Evolutionary conservation across 2,113 vertebrate genomes (phyloP), one percentile per base, ranked within the genome.

Genomic region (Aegotheles bennettii): DNA sequence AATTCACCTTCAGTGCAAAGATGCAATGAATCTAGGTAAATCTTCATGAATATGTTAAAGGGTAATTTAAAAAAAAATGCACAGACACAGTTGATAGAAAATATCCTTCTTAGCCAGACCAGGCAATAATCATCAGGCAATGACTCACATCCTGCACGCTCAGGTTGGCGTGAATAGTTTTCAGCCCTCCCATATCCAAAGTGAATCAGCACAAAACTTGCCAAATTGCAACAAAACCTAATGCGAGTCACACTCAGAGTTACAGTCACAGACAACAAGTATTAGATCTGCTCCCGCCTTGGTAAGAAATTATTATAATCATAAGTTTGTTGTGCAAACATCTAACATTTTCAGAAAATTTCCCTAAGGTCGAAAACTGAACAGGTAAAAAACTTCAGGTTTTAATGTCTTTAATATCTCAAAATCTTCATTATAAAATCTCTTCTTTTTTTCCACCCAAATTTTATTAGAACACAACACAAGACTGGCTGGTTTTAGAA

Each of bases 51-150:
- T 84, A 87, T 84, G 57, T 54, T 84, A 87, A 74, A 77, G 54
- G 20, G 7, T 61, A 43, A 83, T 90, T 95, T 95, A 90, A 84
- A 56, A 90, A 84, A 56, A 90, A 90, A 88, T 63, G 64, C 76
- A 70, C 54, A 67, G 71, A 40, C 11, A 78, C 48, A 21, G 42
- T 90, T 90, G 13, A 47, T 11, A 47, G 69, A 75, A 89, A 88
- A 64, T 75, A 57, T 24, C 53, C 79, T 80, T 61, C 65, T 73
- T 9, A 64, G 70, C 73, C 93, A 95, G 69, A 33, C 43, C 88
- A 77, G 88, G 73, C 63, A 90, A 28, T 86, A 91, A 81, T 83
- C 95, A 80, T 26, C 38, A 54, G 86, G 83, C 68, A 54, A 6
- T 89, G 71, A 93, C 61, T 91, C 82, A 68, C 53, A 85, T 84